phyloP scores from a whole-genome alignment of 2,888 invertebrate genomes.

The Choristoneura rosaceana region DNA sequence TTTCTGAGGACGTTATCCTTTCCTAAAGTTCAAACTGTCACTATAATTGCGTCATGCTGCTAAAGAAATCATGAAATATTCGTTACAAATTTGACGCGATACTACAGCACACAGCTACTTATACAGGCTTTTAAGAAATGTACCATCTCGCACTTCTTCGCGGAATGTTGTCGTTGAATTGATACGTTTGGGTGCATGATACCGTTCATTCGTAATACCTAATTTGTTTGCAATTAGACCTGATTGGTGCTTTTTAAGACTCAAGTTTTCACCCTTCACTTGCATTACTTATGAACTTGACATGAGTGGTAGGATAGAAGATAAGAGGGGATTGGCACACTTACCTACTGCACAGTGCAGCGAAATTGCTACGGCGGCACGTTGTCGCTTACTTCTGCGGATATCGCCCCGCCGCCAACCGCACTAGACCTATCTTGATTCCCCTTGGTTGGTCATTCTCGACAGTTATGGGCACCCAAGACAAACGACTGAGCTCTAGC shows the following conservation, averaged over 20 bases:
- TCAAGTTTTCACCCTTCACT: not conserved
- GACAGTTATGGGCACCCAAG: conserved; percentile 50
- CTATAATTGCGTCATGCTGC: not conserved
- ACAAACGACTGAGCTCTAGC: conserved; percentile 58
- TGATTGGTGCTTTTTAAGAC: not conserved
- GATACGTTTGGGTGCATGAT: not conserved
- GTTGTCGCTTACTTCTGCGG: conserved; percentile 70
- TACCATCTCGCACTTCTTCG: not conserved
- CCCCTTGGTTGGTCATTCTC: conserved; percentile 47
- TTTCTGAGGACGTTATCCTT: conserved; percentile 27
- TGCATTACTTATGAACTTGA: conserved; percentile 63
- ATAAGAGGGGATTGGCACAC: conserved; percentile 79
- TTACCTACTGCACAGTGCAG: conserved; percentile 82
- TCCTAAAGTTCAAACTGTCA: conserved; percentile 26
- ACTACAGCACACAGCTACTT: no score
- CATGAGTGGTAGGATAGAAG: conserved; percentile 77
- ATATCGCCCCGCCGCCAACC: conserved; percentile 63
- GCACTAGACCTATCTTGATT: conserved; percentile 60
- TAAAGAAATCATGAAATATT: not conserved
- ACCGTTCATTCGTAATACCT: not conserved
- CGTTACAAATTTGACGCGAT: not conserved
- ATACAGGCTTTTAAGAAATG: not conserved
- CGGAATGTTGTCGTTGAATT: not conserved
- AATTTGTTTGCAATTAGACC: not conserved
- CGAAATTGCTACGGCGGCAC: conserved; percentile 74